Evolutionary conservation across 23 tunicate genomes (phyloP), one percentile per base, ranked within the genome.

Genomic region (Aplidium turbinatum): DNA sequence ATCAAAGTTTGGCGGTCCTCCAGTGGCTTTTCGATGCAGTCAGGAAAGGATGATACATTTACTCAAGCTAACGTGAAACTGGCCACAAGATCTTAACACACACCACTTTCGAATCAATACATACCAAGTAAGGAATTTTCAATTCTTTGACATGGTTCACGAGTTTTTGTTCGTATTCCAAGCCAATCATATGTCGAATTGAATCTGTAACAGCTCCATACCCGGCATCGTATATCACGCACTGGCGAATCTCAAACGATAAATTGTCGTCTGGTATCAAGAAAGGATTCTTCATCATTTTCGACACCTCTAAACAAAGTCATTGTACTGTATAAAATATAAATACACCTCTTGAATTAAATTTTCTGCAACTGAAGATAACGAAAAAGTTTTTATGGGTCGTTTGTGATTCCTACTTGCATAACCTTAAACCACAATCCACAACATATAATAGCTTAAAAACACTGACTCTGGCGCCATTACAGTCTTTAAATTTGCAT

Each of bases 181-280:
- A 52, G 16, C 99, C 99, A 77, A 94, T 81, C 57, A 84, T 57
- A 45, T 82, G 82, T 30, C 99, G 76, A 9, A 94, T 77, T 7
- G 86, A 79, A 73, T 87, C 99, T 16, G 87, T 94, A 16, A 94
- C 72, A 29, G 81, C 78, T 0, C 99, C 99, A 47, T 82, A 82
- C 31, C 89, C 75, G 21, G 78, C 64, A 71, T 89, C 96, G 78
- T 76, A 40, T 21, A 80, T 18, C 1, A 82, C 38, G 35, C 85
- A 82, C 39, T 82, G 89, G 19, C 76, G 73, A 33, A 89, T 81
- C 38, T 89, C 75, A 11, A 21, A 70, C 4, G 66, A 63, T 30
- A 89, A 58, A 16, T 6, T 24, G n/a, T 54, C 51, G 57, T 82
- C 89, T 19, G 57, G 39, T n/a, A 89, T 89, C 13, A 78, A 64